phyloP scores from a whole-genome alignment of 2,888 invertebrate genomes.

The Geotrupes spiniger region DNA sequence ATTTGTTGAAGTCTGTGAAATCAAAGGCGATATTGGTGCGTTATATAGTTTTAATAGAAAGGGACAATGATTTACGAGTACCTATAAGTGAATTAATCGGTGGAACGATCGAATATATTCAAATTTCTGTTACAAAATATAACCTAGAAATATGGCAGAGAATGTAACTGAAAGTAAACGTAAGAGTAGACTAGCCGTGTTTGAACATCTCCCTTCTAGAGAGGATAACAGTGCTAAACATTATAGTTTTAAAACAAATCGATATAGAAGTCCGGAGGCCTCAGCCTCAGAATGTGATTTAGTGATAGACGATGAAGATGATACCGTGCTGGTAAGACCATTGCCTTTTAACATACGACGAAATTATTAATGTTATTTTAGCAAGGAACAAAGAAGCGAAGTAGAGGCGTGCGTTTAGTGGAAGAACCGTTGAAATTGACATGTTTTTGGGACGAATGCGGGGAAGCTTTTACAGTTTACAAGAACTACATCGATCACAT shows the following conservation, averaged over 20 bases:
- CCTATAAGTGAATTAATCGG: too few relatives aligned
- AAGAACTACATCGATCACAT: constrained; percentile 59
- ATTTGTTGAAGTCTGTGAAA: too few relatives aligned
- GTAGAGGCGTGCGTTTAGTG: constrained; percentile 30
- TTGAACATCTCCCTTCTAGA: constrained; percentile 41
- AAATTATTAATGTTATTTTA: constrained; percentile 9
- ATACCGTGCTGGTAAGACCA: constrained; percentile 23
- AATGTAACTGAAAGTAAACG: constrained; percentile 22
- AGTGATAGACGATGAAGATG: constrained; percentile 37
- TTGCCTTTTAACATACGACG: background rate
- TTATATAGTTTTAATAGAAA: too few relatives aligned
- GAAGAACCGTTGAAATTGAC: constrained; percentile 48
- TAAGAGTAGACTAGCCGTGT: constrained; percentile 41
- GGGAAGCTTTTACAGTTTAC: constrained; percentile 46
- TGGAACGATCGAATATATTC: too few relatives aligned
- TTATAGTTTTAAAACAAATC: constrained; percentile 20
- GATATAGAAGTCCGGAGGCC: constrained; percentile 26
- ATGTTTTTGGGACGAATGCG: constrained; percentile 63
- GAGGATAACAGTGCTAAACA: constrained; percentile 27
- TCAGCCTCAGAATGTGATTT: constrained; percentile 39
- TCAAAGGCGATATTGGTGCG: too few relatives aligned
- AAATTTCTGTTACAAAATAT: too few relatives aligned
- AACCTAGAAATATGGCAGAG: background rate
- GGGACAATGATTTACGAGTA: too few relatives aligned
- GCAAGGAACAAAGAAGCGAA: constrained; percentile 26